Base-by-base conservation (phyloP, 2,113 vertebrate genomes). In the Galeopterus variegatus region DNA sequence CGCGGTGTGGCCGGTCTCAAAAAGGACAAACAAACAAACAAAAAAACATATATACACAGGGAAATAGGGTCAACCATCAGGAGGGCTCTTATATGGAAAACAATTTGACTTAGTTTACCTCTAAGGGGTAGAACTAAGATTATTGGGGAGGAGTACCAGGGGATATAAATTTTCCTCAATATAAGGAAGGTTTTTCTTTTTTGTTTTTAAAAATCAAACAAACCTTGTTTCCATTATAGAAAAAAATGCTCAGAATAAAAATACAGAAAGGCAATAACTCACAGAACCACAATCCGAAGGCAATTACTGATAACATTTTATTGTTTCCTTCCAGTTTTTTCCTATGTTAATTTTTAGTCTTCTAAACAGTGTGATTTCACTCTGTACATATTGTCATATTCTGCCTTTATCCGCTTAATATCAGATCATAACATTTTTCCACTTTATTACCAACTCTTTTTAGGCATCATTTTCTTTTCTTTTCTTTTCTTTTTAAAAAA, bases 131-230 rank as follows among this genome's bases (percentile, higher is more conserved):
- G 76, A 80, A 64, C 54, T 72, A 62, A 52, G 54, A 56, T 19
- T 85, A 45, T 3, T 84, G 56, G 18, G n/a, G 69, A 58, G 65
- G 64, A 6, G 10, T 33, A 50, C 41, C 50, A 84, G 36, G 64
- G 58, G 36, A 87, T 87, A 65, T 9, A 87, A 4, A 54, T 31
- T 73, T 58, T 65, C 21, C 56, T 73, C 15, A 54, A 28, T 36
- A 73, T 45, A 64, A 86, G n/a, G n/a, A 73, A 87, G n/a, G 76
- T 31, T 36, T 84, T 95, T 77, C 18, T 72, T 50, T 84, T 70
- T 77, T 80, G 8, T n/a, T 80, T 52, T 85, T 64, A 50, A 60
- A 85, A 45, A 50, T 45, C 36, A 62, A 92, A 67, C 17, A 45
- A 89, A 72, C 12, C n/a, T 45, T 48, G 67, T 65, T 95, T 75